phyloP scores from a whole-genome alignment of 2,113 vertebrate species.

The Zonotrichia leucophrys region DNA sequence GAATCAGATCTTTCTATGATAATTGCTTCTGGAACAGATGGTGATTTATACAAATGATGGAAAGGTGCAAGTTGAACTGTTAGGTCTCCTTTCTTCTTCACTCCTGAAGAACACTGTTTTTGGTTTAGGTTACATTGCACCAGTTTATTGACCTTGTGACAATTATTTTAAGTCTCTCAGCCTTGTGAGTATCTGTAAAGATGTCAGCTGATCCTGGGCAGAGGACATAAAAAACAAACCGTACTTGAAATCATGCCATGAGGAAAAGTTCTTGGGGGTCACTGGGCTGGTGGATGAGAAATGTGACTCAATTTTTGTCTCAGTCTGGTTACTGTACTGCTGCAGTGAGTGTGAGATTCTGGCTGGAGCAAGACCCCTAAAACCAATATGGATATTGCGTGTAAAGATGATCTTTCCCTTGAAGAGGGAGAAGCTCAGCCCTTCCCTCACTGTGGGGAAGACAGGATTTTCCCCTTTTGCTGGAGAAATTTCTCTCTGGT shows the following conservation, averaged over 20 bases:
- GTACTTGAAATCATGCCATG: background rate
- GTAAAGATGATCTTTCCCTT: background rate
- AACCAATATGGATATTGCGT: background rate
- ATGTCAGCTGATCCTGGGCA: background rate
- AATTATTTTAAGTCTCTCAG: slow-evolving; percentile 8
- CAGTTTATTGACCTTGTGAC: background rate
- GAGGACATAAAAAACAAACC: background rate
- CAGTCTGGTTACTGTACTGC: background rate
- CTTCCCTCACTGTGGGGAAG: background rate
- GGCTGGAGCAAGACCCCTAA: background rate
- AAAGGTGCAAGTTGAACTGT: background rate
- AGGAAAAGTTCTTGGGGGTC: background rate
- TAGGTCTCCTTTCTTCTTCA: background rate
- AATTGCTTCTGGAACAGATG: background rate
- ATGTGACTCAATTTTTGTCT: background rate
- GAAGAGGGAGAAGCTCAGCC: background rate
- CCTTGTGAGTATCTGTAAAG: background rate
- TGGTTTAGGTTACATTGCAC: slow-evolving; percentile 18
- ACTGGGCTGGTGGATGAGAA: background rate
- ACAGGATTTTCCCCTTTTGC: background rate
- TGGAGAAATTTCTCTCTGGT: background rate
- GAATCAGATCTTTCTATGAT: background rate
- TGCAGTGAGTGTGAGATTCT: background rate
- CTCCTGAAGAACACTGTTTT: background rate
- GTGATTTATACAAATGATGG: background rate